A percentile compares a stretch with the other conserved stretches of the same genome.
Conservation (phyloP, 2,888 invertebrate species). For the Phymatocera aterrima region DNA sequence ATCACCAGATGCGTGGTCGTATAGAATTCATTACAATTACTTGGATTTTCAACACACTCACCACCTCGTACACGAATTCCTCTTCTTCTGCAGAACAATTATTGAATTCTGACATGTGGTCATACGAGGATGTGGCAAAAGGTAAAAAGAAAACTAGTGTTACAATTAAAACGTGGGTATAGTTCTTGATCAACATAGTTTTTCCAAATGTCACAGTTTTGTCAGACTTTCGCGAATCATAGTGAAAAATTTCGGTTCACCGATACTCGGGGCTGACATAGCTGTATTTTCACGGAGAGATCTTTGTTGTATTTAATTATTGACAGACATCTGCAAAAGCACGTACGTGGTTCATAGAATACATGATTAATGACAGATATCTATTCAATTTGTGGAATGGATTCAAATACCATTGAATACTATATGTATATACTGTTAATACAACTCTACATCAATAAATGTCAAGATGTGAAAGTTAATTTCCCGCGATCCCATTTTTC, state of each 20-base stretch:
- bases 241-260: neutral
- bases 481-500: neutral
- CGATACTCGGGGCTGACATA: neutral
- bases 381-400: neutral
- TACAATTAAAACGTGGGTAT: neutral
- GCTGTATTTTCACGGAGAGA: neutral
- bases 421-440: neutral
- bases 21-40: neutral
- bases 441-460: neutral
- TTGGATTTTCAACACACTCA: neutral
- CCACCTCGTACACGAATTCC: neutral
- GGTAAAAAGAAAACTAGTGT: neutral
- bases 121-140: neutral
- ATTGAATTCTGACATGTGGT: neutral
- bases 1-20: neutral
- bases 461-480: neutral
- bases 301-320: slow-evolving; percentile 9
- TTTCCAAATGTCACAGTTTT: neutral
- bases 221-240: neutral
- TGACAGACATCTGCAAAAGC: neutral
- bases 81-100: neutral
- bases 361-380: neutral
- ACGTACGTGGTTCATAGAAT: neutral
- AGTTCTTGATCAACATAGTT: neutral
- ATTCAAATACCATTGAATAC: neutral